Evolutionary conservation across 2,888 invertebrate genomes (phyloP), one percentile per base, ranked within the genome.

Genomic region (Dynastes tityus): DNA sequence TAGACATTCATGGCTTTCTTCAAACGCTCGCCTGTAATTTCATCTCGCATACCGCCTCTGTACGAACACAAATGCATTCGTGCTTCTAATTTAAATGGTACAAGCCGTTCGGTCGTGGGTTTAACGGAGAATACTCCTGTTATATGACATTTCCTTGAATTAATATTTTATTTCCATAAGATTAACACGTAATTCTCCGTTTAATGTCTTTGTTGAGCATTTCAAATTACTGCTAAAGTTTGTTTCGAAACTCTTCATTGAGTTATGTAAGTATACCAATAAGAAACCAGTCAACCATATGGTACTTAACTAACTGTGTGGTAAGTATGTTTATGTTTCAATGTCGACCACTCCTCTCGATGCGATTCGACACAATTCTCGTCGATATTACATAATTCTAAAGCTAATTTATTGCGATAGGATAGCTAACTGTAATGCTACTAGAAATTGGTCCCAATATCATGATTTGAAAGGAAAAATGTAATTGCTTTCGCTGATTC

Each of bases 241-340:
- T 51, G 67, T 65, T 68, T 71, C 64, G 53, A 76, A 73, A 75
- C 64, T 40, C 61, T 77, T 80, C 76, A 80, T 77, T 63, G 63
- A 76, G 55, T 78, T 71, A 76, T 76, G 78, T 79, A 77, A 64
- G 45, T 49, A 29, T 55, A 55, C 22, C 61, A 61, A 74, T 45
- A 5, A 74, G 73, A 74, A 61, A 74, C 61, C 61, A 61, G 40
- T 63, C 78, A 77, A 79, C 79, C 81, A 81, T 80, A 81, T 81
- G 81, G 81, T 80, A 76, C 77, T 80, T 79, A 81, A 81, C 77
- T 80, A 79, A 71, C 77, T 77, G 80, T 81, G 76, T 74, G 73
- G 22, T 58, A 74, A 74, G 73, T 74, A 63, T 74, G 73, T 74
- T 74, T 74, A 61, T 79, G 76, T 80, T 78, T 79, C 80, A 80